These are phyloP conservation scores for Neodiprion virginianus DNA, from an alignment of 1,140 invertebrate genomes.

Conservation along the genomic window DNA sequence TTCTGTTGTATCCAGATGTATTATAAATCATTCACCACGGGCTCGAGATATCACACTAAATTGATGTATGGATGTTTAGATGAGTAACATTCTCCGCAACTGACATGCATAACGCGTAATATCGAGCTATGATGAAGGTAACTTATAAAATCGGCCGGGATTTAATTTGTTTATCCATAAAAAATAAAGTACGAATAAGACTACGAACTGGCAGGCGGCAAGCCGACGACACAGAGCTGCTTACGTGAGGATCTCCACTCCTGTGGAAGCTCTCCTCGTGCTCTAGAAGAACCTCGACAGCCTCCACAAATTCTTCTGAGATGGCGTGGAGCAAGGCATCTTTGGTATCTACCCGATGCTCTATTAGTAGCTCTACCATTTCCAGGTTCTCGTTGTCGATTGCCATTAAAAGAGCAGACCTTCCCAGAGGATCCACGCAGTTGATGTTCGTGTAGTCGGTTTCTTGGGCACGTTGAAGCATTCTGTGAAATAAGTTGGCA, in stretches of 20 bases:
- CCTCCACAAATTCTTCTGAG: conserved; percentile 97
- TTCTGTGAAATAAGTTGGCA: conserved; percentile 56
- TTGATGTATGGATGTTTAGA: too few species aligned
- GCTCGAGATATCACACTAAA: too few species aligned
- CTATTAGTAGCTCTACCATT: conserved; percentile 95
- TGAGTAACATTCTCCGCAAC: too few species aligned
- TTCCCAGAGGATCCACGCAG: conserved; percentile 94
- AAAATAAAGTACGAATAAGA: conserved; percentile 10
- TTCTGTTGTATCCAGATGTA: too few species aligned
- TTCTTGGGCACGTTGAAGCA: conserved; percentile 80
- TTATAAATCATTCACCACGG: too few species aligned
- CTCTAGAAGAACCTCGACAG: conserved; percentile 93
- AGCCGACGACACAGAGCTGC: conserved; percentile 50
- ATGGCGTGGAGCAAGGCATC: conserved; percentile 96
- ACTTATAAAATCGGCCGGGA: too few species aligned
- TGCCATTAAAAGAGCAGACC: conserved; percentile 91
- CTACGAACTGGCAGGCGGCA: conserved; percentile 38
- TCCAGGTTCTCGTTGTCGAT: conserved; percentile 99
- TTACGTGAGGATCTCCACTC: conserved; percentile 82
- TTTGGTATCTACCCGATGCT: conserved; percentile 87
- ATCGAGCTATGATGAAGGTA: too few species aligned
- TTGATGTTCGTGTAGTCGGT: conserved; percentile 92
- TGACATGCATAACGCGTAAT: too few species aligned
- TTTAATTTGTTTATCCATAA: too few species aligned
- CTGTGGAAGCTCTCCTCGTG: conserved; percentile 86